Percentiles rank a stretch among this genome's conserved stretches.
Conservation (phyloP, 1,140 invertebrate genomes). For the Bombus impatiens region DNA sequence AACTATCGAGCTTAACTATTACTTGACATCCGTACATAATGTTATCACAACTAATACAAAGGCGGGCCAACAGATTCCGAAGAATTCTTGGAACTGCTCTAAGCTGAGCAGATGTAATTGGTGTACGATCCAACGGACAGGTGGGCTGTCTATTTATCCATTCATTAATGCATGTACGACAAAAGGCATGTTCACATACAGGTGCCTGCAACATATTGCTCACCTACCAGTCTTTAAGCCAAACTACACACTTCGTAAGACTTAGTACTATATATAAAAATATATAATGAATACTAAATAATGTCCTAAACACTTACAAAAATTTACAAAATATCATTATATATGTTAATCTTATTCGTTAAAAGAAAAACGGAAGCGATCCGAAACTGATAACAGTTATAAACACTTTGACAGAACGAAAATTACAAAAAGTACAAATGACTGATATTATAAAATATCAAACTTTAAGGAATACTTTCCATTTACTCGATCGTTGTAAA, state of each 20-base stretch:
- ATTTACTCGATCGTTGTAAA: not conserved
- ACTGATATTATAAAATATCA: not conserved
- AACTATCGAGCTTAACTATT: constrained; percentile 92
- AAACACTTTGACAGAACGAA: constrained; percentile 16
- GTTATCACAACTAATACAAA: constrained; percentile 96
- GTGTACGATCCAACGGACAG: constrained; percentile 95
- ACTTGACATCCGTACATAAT: constrained; percentile 92
- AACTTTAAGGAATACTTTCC: not conserved
- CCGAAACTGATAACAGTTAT: not conserved
- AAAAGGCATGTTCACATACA: constrained; percentile 97
- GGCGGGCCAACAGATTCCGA: constrained; percentile 93
- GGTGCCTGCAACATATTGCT: constrained; percentile 89
- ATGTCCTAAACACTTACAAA: not conserved
- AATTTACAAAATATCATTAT: not conserved
- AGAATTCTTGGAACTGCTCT: constrained; percentile 95
- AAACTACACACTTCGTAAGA: constrained; percentile 44
- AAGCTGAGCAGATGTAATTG: constrained; percentile 92
- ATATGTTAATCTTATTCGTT: not conserved
- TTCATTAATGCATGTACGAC: constrained; percentile 95
- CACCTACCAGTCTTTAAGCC: constrained; percentile 72
- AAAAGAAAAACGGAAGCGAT: not conserved
- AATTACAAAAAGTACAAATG: not conserved
- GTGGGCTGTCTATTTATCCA: constrained; percentile 96
- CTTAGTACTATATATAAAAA: not conserved
- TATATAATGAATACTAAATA: not conserved